Conservation (phyloP, 2,113 vertebrate species). For the Oryzias melastigma region DNA sequence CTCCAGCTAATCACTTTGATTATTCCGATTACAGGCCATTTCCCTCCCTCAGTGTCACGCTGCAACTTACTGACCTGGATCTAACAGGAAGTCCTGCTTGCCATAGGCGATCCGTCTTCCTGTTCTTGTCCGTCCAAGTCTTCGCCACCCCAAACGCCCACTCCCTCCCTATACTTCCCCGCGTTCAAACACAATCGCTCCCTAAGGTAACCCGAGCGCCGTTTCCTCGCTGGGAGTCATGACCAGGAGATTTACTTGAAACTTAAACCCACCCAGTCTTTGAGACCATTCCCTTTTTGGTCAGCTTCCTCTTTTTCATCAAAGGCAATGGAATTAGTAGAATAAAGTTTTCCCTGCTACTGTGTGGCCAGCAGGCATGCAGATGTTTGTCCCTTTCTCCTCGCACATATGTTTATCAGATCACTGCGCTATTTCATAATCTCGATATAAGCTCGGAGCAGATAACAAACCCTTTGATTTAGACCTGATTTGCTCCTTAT, state of each 20-base stretch:
- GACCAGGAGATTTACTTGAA: constrained; percentile 52
- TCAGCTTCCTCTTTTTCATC: constrained; percentile 57
- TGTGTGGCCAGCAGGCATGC: constrained; percentile 62
- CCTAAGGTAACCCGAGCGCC: constrained; percentile 53
- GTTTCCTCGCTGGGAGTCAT: constrained; percentile 60
- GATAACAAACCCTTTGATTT: constrained; percentile 72
- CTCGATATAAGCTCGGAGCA: constrained; percentile 49
- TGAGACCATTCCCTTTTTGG: constrained; percentile 40
- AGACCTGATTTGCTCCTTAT: constrained; percentile 50
- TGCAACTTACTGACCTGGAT: constrained; percentile 72
- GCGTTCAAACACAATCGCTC: constrained; percentile 66
- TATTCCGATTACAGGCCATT: constrained; percentile 78
- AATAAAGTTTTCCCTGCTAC: constrained; percentile 57
- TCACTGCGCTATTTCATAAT: constrained; percentile 59
- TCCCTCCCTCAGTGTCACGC: constrained; percentile 66
- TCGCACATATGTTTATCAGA: constrained; percentile 72
- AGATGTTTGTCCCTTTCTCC: constrained; percentile 61
- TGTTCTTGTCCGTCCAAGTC: constrained; percentile 61
- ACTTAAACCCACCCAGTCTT: constrained; percentile 15
- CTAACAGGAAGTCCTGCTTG: constrained; percentile 77
- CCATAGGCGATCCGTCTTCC: constrained; percentile 78
- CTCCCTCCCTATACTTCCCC: constrained; percentile 21
- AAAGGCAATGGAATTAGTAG: constrained; percentile 17
- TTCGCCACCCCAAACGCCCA: constrained; percentile 35
- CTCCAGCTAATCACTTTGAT: constrained; percentile 79